Conservation (phyloP, 2,888 invertebrate genomes). For the Trisateles emortualis region DNA sequence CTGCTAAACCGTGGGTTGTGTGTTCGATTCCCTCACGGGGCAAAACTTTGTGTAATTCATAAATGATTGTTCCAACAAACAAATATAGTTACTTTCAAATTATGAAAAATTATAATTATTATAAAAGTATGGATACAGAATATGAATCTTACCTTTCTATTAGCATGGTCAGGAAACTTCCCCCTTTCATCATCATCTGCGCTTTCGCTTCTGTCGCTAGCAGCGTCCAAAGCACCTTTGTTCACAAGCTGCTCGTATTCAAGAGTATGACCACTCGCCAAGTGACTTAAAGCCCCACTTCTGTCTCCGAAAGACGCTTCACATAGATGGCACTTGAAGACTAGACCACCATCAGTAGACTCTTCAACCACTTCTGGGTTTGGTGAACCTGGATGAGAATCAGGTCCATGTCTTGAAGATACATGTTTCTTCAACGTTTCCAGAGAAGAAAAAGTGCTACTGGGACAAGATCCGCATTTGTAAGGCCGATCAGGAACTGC, state of each 20-base stretch:
- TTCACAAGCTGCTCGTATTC: slow-evolving; percentile 94
- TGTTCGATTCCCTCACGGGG: too few relatives aligned
- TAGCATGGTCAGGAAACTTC: slow-evolving; percentile 95
- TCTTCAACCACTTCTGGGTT: slow-evolving; percentile 67
- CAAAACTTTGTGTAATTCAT: too few relatives aligned
- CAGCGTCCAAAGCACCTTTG: slow-evolving; percentile 90
- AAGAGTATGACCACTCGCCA: slow-evolving; percentile 90
- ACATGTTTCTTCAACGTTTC: slow-evolving; percentile 93
- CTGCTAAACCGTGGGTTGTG: too few relatives aligned
- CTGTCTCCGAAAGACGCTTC: slow-evolving; percentile 94
- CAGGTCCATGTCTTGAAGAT: slow-evolving; percentile 89
- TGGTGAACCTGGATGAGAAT: slow-evolving; percentile 78
- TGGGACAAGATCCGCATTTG: slow-evolving; percentile 93
- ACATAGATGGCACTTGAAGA: slow-evolving; percentile 97
- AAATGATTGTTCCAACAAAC: too few relatives aligned
- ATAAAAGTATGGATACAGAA: too few relatives aligned
- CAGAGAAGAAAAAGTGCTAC: slow-evolving; percentile 93
- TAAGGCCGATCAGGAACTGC: slow-evolving; percentile 92
- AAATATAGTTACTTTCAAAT: too few relatives aligned
- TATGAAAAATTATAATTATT: too few relatives aligned
- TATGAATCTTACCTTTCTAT: slow-evolving; percentile 89
- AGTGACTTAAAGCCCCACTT: slow-evolving; percentile 93
- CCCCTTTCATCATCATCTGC: slow-evolving; percentile 90
- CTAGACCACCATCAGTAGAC: slow-evolving; percentile 87
- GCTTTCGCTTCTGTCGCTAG: slow-evolving; percentile 89